Conservation (phyloP, 1,140 invertebrate species). For the Schlechtendalia chinensis region DNA sequence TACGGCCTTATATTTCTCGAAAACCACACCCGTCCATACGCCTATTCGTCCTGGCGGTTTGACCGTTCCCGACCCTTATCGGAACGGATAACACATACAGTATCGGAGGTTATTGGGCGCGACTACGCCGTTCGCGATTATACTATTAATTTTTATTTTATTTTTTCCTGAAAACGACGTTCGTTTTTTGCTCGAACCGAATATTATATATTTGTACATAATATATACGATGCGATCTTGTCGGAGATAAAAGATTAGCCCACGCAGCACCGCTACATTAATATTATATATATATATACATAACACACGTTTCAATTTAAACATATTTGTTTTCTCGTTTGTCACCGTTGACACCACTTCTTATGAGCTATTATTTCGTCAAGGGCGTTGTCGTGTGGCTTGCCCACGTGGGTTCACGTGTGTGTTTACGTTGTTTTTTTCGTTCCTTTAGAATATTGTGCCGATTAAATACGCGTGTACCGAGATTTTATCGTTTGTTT, state of each 20-base stretch:
- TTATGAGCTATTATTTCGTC: background rate
- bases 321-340: background rate
- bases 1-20: no score
- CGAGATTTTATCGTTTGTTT: no score
- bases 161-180: conserved; percentile 16
- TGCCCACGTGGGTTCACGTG: no score
- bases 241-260: conserved; percentile 35
- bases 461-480: background rate
- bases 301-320: background rate
- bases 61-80: no score
- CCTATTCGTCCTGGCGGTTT: no score
- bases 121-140: background rate
- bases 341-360: conserved; percentile 5
- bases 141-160: no score
- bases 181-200: conserved; percentile 28
- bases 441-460: background rate
- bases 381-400: no score
- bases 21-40: no score
- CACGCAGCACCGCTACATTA: background rate
- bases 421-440: no score
- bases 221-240: conserved; percentile 39
- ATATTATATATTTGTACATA: no score
- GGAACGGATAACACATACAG: no score
- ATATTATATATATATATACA: no score
- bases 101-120: conserved; percentile 25